These are phyloP conservation scores for Drosophila parabipectinata DNA, from an alignment of 1,140 invertebrate species.

Conservation along the genomic window DNA sequence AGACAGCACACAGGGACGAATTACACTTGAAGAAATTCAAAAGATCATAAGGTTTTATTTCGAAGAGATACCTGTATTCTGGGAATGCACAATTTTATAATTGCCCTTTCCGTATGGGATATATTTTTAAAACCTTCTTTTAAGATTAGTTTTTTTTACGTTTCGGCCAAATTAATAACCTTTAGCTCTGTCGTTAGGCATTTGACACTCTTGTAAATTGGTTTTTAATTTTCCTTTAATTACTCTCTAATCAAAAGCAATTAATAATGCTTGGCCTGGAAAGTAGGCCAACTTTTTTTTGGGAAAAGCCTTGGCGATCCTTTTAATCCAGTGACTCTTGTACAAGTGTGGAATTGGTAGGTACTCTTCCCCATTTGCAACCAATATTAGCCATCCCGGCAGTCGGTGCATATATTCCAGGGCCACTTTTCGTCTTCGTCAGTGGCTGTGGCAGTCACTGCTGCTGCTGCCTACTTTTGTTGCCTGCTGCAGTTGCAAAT, in stretches of 20 bases:
- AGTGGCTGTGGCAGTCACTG: constrained; percentile 40
- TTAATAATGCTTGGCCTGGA: background rate
- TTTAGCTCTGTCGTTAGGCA: too few species aligned
- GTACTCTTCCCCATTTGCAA: constrained; percentile 5
- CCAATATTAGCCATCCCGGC: constrained; percentile 30
- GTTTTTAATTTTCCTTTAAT: background rate
- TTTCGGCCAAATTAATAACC: too few species aligned
- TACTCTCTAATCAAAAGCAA: background rate
- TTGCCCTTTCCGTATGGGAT: too few species aligned
- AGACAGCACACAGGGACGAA: constrained; percentile 33
- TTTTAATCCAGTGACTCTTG: background rate
- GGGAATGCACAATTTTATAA: too few species aligned
- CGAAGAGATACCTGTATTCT: too few species aligned
- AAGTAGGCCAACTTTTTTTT: background rate
- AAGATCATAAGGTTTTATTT: background rate
- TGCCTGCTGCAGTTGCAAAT: constrained; percentile 66
- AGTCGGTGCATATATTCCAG: constrained; percentile 32
- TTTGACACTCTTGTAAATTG: background rate
- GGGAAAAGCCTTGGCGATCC: background rate
- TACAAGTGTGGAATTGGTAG: constrained; percentile 14
- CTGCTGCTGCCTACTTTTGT: constrained; percentile 20
- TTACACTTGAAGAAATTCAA: constrained; percentile 4
- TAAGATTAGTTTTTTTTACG: too few species aligned
- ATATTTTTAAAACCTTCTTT: too few species aligned
- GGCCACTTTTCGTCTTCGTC: constrained; percentile 73